Evolutionary conservation across 1,140 invertebrate genomes (phyloP).

Genomic region (Pinna nobilis): DNA sequence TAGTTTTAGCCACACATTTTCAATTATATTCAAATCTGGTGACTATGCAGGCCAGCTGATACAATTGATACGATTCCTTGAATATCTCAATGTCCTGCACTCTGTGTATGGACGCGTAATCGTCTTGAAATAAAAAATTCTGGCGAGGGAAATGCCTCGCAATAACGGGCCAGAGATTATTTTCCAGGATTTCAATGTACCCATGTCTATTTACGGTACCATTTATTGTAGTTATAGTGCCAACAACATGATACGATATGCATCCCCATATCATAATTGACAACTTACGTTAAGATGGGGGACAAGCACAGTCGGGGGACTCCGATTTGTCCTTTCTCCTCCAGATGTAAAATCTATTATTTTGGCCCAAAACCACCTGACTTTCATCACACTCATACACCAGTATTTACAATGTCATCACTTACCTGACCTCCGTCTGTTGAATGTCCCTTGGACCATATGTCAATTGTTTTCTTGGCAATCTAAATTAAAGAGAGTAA

Average conservation of each 20-base stretch:
- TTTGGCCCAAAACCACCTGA: not conserved
- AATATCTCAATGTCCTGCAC: too few species aligned
- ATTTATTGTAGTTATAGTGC: slow-evolving; percentile 17
- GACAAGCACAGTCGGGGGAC: not conserved
- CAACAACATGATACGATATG: not conserved
- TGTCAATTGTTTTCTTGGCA: too few species aligned
- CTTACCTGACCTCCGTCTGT: too few species aligned
- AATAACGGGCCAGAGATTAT: slow-evolving; percentile 24
- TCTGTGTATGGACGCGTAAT: slow-evolving; percentile 10
- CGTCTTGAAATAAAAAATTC: slow-evolving; percentile 17
- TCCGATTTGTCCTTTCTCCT: not conserved
- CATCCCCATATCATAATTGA: slow-evolving; percentile 12
- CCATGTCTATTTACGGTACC: slow-evolving; percentile 9
- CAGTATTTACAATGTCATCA: too few species aligned
- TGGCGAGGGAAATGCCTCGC: slow-evolving; percentile 13
- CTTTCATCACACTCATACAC: not conserved
- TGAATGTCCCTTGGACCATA: too few species aligned
- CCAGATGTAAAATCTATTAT: slow-evolving; percentile 4
- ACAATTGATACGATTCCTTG: too few species aligned
- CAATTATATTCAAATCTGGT: not conserved
- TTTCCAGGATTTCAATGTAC: slow-evolving; percentile 10
- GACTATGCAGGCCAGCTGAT: too few species aligned
- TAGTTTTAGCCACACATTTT: not conserved
- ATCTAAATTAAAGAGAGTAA: too few species aligned
- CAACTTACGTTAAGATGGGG: not conserved